These are phyloP conservation scores for Zaprionus kolodkinae DNA, from an alignment of 1,140 invertebrate species.

Conservation along the genomic window DNA sequence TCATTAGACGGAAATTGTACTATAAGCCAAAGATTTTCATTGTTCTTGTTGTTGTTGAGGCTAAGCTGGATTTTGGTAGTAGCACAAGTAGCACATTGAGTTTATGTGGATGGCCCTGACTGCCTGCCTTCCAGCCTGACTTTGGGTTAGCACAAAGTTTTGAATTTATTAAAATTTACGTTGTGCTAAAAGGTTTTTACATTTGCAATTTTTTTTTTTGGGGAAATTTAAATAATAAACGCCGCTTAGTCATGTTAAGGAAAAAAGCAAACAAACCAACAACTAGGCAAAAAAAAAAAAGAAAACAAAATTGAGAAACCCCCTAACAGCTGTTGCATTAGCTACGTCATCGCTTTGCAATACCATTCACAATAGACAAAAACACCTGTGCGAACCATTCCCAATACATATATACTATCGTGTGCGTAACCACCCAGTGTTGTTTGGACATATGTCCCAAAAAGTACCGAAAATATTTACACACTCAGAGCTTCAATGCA, in stretches of 20 bases:
- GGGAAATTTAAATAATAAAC: slow-evolving; percentile 23
- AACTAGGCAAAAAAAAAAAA: background rate
- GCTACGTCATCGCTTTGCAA: slow-evolving; percentile 1
- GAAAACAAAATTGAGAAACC: background rate
- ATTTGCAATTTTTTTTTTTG: slow-evolving; percentile 31
- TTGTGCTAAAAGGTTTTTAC: slow-evolving; percentile 52
- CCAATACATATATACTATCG: too few relatives aligned
- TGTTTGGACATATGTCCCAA: slow-evolving; percentile 22
- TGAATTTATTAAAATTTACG: slow-evolving; percentile 76
- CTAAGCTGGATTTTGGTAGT: slow-evolving; percentile 23
- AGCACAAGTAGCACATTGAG: slow-evolving; percentile 13
- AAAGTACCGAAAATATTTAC: background rate
- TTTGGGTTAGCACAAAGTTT: slow-evolving; percentile 48
- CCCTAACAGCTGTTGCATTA: slow-evolving; percentile 23
- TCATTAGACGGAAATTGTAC: slow-evolving; percentile 65
- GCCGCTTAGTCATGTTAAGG: slow-evolving; percentile 6
- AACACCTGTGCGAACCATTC: slow-evolving; percentile 2
- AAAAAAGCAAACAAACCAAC: background rate
- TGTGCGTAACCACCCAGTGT: background rate
- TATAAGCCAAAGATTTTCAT: slow-evolving; percentile 53
- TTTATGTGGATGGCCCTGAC: slow-evolving; percentile 7
- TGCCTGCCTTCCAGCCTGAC: background rate
- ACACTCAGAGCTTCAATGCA: background rate
- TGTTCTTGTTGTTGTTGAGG: slow-evolving; percentile 26
- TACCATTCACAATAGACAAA: background rate